These are phyloP conservation scores for Drosophila bocki DNA, from an alignment of 1,140 invertebrate genomes.

Conservation along the genomic window DNA sequence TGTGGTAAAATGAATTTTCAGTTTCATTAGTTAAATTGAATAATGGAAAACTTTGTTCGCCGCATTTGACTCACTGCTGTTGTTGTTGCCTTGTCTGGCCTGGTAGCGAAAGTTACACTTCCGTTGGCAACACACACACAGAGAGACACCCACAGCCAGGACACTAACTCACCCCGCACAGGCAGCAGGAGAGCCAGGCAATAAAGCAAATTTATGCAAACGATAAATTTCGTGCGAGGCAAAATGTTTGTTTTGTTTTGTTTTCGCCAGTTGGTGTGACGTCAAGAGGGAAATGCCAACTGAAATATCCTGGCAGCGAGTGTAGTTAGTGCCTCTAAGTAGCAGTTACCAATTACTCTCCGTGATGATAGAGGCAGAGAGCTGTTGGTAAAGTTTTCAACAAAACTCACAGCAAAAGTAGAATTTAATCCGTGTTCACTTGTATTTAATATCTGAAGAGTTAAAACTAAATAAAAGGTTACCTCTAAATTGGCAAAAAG, in stretches of 20 bases:
- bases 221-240: slow-evolving; percentile 80
- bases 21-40: slow-evolving; percentile 85
- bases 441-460: not conserved
- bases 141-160: slow-evolving; percentile 11
- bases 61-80: slow-evolving; percentile 62
- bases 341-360: slow-evolving; percentile 60
- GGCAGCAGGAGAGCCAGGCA: slow-evolving; percentile 57
- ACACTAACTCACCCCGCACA: slow-evolving; percentile 29
- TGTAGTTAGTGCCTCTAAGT: slow-evolving; percentile 65
- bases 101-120: slow-evolving; percentile 77
- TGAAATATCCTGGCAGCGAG: slow-evolving; percentile 21
- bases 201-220: slow-evolving; percentile 85
- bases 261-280: slow-evolving; percentile 47
- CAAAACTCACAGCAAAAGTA: not conserved
- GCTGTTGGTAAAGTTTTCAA: slow-evolving; percentile 5
- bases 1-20: slow-evolving; percentile 85
- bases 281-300: slow-evolving; percentile 20
- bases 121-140: slow-evolving; percentile 48
- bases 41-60: slow-evolving; percentile 83
- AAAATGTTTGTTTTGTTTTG: slow-evolving; percentile 78
- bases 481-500: not conserved
- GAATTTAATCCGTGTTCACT: not conserved
- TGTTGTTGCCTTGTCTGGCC: slow-evolving; percentile 63
- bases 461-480: not conserved
- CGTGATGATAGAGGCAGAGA: slow-evolving; percentile 4